Base-by-base conservation (phyloP, 2,888 invertebrate genomes). In the Torymus aiolomorphi region DNA sequence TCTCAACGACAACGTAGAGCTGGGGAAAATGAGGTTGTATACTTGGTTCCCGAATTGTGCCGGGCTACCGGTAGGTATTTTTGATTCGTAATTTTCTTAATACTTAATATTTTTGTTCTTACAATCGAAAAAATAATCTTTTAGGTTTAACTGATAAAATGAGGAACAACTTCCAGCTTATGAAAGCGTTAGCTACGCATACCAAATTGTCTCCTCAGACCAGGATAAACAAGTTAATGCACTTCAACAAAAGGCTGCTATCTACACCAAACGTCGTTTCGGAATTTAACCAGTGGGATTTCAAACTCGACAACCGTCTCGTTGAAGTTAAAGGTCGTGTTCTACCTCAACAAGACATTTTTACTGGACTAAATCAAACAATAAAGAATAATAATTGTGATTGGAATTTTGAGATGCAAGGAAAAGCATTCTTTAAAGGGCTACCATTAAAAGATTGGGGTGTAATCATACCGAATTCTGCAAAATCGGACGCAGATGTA, bases 31-130 rank as follows among this genome's bases (percentile, higher is more conserved):
- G 94, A 95, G 81, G 10, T 85, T 0, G 93, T 97, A 13, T 93
- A 93, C 86, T 91, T 98, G 2, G 91, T 97, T 5, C 97, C 97
- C 0, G 96, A 97, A 89, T 90, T 97, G 73, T 96, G 97, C 84
- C 92, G 94, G 0, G 92, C 96, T 86, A 97, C 97, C 0, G 97
- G 97, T 86, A 59, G 75, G 54, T 75, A 16, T 62, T 71, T 70
- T 62, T 5, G 4, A 2, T 18, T 54, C 49, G 18, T n/a, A 16
- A 18, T 24, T 52, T 61, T 12, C n/a, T n/a, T n/a, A n/a, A n/a
- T 61, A 13, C 49, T 42, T 51, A n/a, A 16, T 2, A 16, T 49
- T 63, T 54, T 62, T n/a, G 10, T 63, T n/a, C 12, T 57, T 31
- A 54, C 8, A 42, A 20, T 8, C n/a, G 10, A 66, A 69, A 18